Base-by-base conservation (phyloP, 2,888 invertebrate genomes). In the Thysanoteuthis rhombus region DNA sequence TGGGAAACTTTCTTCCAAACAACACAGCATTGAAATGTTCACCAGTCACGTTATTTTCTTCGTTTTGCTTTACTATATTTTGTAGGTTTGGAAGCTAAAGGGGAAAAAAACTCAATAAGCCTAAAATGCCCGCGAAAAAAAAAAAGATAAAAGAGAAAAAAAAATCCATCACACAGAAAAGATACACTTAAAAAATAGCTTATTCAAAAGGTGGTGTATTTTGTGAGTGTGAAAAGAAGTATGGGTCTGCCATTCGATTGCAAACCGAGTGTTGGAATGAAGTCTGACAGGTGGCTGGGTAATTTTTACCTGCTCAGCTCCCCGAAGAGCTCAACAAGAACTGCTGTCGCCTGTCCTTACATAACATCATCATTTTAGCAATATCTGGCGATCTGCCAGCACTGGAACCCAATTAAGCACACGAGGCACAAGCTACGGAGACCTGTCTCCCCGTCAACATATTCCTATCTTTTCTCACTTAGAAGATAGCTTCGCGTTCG, bases 321-420 rank as follows among this genome's bases (percentile, higher is more conserved):
- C 75, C 75, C 75, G n/a, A 75, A 75, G 75, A 75, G 75, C n/a
- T n/a, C n/a, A 36, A 16, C 75, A 75, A 36, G 75, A 75, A 75
- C n/a, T 75, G 16, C n/a, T 75, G 75, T 75, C 75, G n/a, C 75
- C 75, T 12, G 75, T 75, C n/a, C n/a, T 75, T 75, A 75, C 75
- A 75, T 75, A 36, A n/a, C 75, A n/a, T n/a, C 75, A 75, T 75
- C 75, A n/a, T 75, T n/a, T n/a, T 75, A 75, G n/a, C n/a, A 75
- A 75, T n/a, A n/a, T n/a, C 75, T 75, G 75, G 75, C 75, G 75
- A 75, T n/a, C 75, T 75, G 75, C 75, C 75, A n/a, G 75, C 75
- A 75, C n/a, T 36, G 75, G n/a, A 75, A 75, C 75, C 75, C 75
- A 75, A 75, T 75, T 75, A 75, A 36, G n/a, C n/a, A 75, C 75